A percentile compares a stretch with the other conserved stretches of the same genome.
These are phyloP conservation scores for Sebastes steindachneri DNA, from an alignment of 2,797 vertebrate genomes.

Conservation along the genomic window DNA sequence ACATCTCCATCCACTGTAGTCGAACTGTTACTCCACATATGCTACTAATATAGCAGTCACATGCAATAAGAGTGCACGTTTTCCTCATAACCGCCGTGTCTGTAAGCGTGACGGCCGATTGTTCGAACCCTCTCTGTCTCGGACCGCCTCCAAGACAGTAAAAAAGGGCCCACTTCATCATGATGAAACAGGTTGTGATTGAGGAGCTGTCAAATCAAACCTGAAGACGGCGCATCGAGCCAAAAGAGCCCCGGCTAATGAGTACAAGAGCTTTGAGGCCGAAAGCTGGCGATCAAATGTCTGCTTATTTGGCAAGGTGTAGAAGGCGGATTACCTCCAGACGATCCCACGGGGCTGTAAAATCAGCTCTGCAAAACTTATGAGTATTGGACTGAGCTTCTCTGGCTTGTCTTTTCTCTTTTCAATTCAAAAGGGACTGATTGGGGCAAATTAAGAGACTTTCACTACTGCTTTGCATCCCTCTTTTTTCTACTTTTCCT, in stretches of 20 bases:
- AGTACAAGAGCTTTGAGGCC: conserved; percentile 21
- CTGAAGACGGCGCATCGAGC: neutral
- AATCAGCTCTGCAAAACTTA: conserved; percentile 23
- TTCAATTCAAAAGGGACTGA: conserved; percentile 28
- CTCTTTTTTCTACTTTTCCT: neutral
- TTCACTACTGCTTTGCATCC: neutral
- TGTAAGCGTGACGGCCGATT: neutral
- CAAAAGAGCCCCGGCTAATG: conserved; percentile 12
- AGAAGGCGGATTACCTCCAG: conserved; percentile 14
- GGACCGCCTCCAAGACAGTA: neutral
- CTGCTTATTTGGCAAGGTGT: conserved; percentile 38
- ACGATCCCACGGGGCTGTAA: neutral
- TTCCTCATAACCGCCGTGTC: conserved; percentile 6
- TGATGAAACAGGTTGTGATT: conserved; percentile 24
- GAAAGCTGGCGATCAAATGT: conserved; percentile 20
- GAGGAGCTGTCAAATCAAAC: conserved; percentile 14
- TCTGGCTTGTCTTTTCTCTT: neutral
- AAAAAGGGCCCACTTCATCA: neutral
- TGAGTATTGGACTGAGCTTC: neutral
- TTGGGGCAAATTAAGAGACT: conserved; percentile 3
- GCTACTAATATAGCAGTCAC: conserved; percentile 8
- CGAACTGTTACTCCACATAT: neutral
- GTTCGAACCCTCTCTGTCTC: neutral
- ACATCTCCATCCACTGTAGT: neutral
- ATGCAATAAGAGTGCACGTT: neutral